Percentiles rank a stretch among this genome's conserved stretches.
phyloP scores from a whole-genome alignment of 1,140 invertebrate species.

The Temnothorax nylanderi region DNA sequence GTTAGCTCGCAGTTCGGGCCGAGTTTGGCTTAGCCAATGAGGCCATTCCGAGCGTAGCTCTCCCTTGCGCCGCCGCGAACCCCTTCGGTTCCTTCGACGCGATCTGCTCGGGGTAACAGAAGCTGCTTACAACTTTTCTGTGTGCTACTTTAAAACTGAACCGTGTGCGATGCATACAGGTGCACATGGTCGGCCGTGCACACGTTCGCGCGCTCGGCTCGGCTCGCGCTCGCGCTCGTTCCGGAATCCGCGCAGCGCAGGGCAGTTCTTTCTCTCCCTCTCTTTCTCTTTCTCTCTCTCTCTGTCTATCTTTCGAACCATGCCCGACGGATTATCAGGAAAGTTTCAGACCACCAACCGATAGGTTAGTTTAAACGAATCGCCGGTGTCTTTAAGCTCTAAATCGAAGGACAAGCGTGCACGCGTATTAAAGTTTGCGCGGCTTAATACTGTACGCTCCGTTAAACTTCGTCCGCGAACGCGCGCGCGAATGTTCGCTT shows the following conservation, averaged over 20 bases:
- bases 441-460: conserved; percentile 59
- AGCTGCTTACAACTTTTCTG: conserved; percentile 77
- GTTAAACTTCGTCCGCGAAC: conserved; percentile 48
- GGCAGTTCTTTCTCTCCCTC: background rate
- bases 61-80: background rate
- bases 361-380: conserved; percentile 61
- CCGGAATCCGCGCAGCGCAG: background rate
- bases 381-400: conserved; percentile 54
- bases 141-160: conserved; percentile 73
- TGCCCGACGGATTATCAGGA: conserved; percentile 67
- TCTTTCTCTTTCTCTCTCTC: background rate
- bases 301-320: conserved; percentile 4
- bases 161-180: conserved; percentile 20
- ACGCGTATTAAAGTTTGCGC: conserved; percentile 50
- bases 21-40: conserved; percentile 74
- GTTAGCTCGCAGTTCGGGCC: conserved; percentile 72
- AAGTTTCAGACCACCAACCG: conserved; percentile 57
- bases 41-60: conserved; percentile 49
- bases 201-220: background rate
- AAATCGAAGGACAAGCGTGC: conserved; percentile 1
- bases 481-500: background rate
- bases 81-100: conserved; percentile 50
- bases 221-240: background rate
- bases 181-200: background rate
- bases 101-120: conserved; percentile 56